These are phyloP conservation scores for Cuniculus paca DNA, from an alignment of 2,797 vertebrate species.

Conservation along the genomic window DNA sequence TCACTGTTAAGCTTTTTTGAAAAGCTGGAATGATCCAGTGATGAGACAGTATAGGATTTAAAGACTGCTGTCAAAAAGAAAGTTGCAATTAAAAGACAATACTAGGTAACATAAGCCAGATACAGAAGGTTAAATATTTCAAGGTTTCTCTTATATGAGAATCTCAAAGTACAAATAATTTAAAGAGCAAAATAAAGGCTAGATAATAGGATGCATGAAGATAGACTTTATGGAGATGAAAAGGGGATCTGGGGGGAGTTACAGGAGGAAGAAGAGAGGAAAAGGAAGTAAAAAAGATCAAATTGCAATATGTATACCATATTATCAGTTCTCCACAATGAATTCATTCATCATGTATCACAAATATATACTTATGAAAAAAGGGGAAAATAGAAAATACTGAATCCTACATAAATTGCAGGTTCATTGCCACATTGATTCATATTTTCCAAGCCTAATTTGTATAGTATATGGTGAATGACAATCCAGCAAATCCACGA, in stretches of 20 bases:
- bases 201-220: neutral
- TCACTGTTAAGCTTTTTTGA: neutral
- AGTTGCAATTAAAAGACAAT: neutral
- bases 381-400: neutral
- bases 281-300: neutral
- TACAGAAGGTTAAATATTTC: neutral
- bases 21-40: neutral
- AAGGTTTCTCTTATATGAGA: neutral
- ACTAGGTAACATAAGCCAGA: neutral
- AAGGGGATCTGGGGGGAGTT: neutral
- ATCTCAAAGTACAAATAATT: neutral
- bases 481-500: neutral
- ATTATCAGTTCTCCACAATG: neutral
- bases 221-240: neutral
- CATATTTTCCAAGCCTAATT: neutral
- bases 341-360: neutral
- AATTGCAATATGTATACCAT: neutral
- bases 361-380: neutral
- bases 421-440: neutral
- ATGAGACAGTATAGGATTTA: neutral
- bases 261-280: neutral
- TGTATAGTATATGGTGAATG: neutral
- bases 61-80: neutral
- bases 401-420: neutral
- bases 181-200: neutral